Conservation (phyloP, 2,888 invertebrate species). For the Portevinia maculata region DNA sequence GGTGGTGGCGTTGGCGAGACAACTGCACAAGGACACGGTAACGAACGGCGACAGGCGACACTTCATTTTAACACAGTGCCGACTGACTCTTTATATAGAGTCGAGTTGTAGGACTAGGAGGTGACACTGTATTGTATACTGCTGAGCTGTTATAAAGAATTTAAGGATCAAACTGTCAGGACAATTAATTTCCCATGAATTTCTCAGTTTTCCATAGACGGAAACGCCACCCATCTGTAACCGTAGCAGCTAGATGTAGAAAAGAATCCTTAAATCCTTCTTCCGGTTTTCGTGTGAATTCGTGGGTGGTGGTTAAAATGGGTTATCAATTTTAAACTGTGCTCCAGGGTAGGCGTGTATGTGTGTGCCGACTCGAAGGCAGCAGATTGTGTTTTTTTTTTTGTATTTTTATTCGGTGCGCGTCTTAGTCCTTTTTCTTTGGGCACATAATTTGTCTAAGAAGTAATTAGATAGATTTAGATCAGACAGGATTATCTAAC, state of each 20-base stretch:
- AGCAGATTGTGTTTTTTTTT: slow-evolving; percentile 6
- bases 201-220: slow-evolving; percentile 52
- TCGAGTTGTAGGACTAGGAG: background rate
- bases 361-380: slow-evolving; percentile 7
- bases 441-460: slow-evolving; percentile 70
- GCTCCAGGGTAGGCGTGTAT: slow-evolving; percentile 2
- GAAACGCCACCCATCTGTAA: background rate
- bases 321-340: slow-evolving; percentile 43
- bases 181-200: slow-evolving; percentile 73
- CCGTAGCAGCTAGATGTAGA: slow-evolving; percentile 6
- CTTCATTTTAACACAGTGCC: slow-evolving; percentile 53
- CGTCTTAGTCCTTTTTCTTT: slow-evolving; percentile 36
- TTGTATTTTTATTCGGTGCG: too few relatives aligned
- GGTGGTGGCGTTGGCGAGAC: slow-evolving; percentile 10
- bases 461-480: slow-evolving; percentile 74
- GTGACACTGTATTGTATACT: background rate
- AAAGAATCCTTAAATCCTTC: slow-evolving; percentile 63
- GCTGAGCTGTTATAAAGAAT: slow-evolving; percentile 45
- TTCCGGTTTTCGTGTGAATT: slow-evolving; percentile 61
- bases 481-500: slow-evolving; percentile 71
- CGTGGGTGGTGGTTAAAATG: slow-evolving; percentile 2
- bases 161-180: slow-evolving; percentile 66
- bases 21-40: slow-evolving; percentile 44
- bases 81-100: slow-evolving; percentile 18
- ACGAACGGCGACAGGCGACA: slow-evolving; percentile 62